Evolutionary conservation across 2,888 invertebrate genomes (phyloP), one percentile per base, ranked within the genome.

Genomic region (Melinaea menophilus): DNA sequence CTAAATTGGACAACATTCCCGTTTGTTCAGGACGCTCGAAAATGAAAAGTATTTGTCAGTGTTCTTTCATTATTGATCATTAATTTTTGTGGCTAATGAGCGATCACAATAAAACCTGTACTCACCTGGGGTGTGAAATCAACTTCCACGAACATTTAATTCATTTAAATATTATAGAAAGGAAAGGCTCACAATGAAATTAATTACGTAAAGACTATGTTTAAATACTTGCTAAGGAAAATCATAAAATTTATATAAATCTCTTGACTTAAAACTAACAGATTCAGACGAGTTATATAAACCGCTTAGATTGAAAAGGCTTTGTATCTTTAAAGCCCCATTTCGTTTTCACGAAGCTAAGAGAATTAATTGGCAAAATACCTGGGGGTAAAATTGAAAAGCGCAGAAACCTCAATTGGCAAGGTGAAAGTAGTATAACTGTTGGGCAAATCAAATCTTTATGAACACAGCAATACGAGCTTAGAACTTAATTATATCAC

Each of bases 1-100:
- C 80, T 86, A 84, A 85, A 84, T 83, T 82, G 82, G 75, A 82
- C 82, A 80, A 79, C 77, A 81, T 79, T 79, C 74, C 72, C 69
- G 73, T 77, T 81, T 78, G 74, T 76, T 76, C 72, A 71, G 68
- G 75, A 75, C 76, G 76, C 73, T 73, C 68, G 64, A 76, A 75
- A 80, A 65, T 64, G 60, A 59, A 65, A 68, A 61, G 58, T 58
- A 61, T 66, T 66, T 62, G 59, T 62, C 59, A 48, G 48, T 45
- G 47, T 57, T 63, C 55, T 55, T 61, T 58, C 55, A 59, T 55
- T 63, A 67, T 63, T 65, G 60, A 47, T 59, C 58, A 56, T 58
- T 62, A 45, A 47, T 41, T 55, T 62, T 58, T 35, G 22, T 60
- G 58, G 62, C 60, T 58, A 51, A 51, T 51, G 31, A 51, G 51